phyloP scores from a whole-genome alignment of 30 jellyfish, hydroid and myxozoan genomes.

The Chironex yamaguchii region DNA sequence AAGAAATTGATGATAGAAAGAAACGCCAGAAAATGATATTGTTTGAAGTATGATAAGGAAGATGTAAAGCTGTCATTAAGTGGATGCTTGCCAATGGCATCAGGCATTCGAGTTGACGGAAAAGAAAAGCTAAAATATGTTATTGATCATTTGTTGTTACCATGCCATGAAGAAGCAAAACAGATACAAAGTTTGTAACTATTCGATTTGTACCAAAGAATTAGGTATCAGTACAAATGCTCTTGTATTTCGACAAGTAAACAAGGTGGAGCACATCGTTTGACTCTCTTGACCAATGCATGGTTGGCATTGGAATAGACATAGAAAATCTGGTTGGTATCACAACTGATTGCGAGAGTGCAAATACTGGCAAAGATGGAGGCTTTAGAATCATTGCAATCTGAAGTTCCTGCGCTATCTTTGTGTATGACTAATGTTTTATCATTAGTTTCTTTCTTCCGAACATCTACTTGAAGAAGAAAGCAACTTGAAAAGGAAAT shows the following conservation, averaged over 20 bases:
- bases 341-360: constrained; percentile 43
- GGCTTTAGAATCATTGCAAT: constrained; percentile 61
- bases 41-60: constrained; percentile 25
- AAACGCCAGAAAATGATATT: constrained; percentile 30
- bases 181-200: constrained; percentile 40
- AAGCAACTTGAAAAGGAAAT: constrained; percentile 30
- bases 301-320: constrained; percentile 2
- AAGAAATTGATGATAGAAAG: constrained; percentile 17
- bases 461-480: constrained; percentile 60
- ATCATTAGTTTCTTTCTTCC: constrained; percentile 30
- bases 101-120: constrained; percentile 56
- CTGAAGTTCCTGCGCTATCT: constrained; percentile 37
- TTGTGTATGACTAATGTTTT: constrained; percentile 54
- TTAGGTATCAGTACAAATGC: constrained; percentile 48
- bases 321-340: constrained; percentile 42
- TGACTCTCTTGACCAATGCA: constrained; percentile 23
- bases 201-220: constrained; percentile 37
- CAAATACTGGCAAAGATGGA: constrained; percentile 48
- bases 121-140: constrained; percentile 51
- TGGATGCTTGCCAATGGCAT: constrained; percentile 29
- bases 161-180: constrained; percentile 40
- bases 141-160: constrained; percentile 33
- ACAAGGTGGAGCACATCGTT: constrained; percentile 47
- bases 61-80: neutral
- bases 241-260: constrained; percentile 55